Base-by-base conservation (phyloP, 2,797 vertebrate species). In the Manis crassicaudata region DNA sequence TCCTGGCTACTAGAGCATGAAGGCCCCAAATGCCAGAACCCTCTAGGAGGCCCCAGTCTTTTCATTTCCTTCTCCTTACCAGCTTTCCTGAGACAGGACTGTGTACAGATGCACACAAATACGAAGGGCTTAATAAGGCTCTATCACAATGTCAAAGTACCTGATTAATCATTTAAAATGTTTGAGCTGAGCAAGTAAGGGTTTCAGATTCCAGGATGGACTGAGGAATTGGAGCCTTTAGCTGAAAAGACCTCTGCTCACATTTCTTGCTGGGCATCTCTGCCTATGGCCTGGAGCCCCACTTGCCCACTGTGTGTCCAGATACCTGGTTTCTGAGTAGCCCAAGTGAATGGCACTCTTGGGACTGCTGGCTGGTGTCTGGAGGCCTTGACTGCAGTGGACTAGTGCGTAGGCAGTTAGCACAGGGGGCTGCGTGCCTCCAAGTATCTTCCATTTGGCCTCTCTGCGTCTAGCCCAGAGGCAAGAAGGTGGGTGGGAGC, bases 81-180 rank as follows among this genome's bases (percentile, higher is more conserved):
- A 29, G 40, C 76, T 75, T 21, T 91, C 84, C 54, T 18, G 32
- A 52, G 63, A 16, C 25, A 13, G 70, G 63, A 63, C 73, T 77
- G 6, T 10, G 32, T 14, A n/a, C 14, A 80, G 82, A 10, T 29
- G 18, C 20, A 35, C n/a, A 81, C 27, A 43, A 75, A 70, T 10
- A 72, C 35, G 35, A 29, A 86, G 29, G 50, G 32, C 65, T 76
- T 46, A 40, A 11, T 60, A 73, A 89, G 88, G n/a, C 73, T 73
- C 35, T 37, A 5, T 86, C 65, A 81, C 79, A 76, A 75, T 3
- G 40, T 58, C 60, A 63, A 27, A 52, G 58, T 46, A 54, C 87
- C 32, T 72, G 56, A 89, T 96, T 60, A 97, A 96, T 96, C 92
- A 97, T 96, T 97, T 76, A 89, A 83, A 86, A 91, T 63, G 92